Evolutionary conservation across 2,888 invertebrate species (phyloP), one percentile per base, ranked within the genome.

Genomic region (Stenurella melanura): DNA sequence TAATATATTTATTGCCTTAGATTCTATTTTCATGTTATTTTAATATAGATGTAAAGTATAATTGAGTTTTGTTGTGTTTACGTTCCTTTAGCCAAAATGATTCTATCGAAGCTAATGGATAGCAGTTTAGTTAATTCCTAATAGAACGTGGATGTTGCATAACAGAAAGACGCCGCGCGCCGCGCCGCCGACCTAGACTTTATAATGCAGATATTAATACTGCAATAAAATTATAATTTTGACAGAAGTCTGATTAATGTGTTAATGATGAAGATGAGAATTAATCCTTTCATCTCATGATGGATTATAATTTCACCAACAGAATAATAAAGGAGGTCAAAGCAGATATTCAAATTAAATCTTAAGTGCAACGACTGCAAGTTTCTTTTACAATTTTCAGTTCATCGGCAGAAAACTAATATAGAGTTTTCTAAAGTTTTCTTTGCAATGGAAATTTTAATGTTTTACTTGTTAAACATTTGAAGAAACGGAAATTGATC

Each of bases 261-360:
- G 54, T 68, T 68, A 68, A 63, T 63, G 63, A 63, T 71, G 58
- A 71, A 61, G 61, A 71, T 61, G 66, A 34, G 30, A 73, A 34
- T 57, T 73, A 68, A 74, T 68, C 74, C 74, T 74, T 69, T 74
- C 74, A 61, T 74, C 69, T 74, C 68, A 26, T 50, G 74, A 42
- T n/a, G 66, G 74, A 74, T 74, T 74, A 74, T 68, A 30, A 68
- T 68, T 74, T 68, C 74, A 61, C 74, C 68, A 68, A 68, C 61
- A 19, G 74, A 74, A 68, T 74, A 74, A 74, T 61, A 61, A 68
- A 74, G 54, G 68, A 68, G 68, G 68, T 57, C 21, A 63, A 63
- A 30, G 17, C 57, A 34, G 54, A 70, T 30, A 54, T 34, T 63
- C n/a, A 63, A 63, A 34, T 63, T 18, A 21, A 34, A 34, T n/a